Evolutionary conservation across 2,888 invertebrate genomes (phyloP).

Genomic region (Pseudococcus longispinus): DNA sequence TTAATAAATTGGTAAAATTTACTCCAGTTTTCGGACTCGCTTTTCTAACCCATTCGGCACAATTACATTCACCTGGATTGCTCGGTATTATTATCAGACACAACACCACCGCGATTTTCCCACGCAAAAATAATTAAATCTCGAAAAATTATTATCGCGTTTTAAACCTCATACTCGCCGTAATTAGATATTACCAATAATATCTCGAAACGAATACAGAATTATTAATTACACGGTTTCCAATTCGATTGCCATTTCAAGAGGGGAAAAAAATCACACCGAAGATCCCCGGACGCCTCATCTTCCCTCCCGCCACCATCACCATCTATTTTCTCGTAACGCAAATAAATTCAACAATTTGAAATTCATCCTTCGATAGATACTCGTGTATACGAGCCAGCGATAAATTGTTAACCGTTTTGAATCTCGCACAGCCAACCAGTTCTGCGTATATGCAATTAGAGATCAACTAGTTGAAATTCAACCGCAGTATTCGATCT

Average conservation of each 20-base stretch:
- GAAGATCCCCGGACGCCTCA: too few relatives aligned
- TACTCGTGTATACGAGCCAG: background rate
- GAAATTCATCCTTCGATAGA: background rate
- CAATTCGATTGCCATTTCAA: background rate
- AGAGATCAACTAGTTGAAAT: slow-evolving; percentile 30
- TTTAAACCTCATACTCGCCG: background rate
- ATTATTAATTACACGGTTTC: background rate
- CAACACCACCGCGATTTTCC: background rate
- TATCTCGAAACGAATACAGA: background rate
- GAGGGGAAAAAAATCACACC: background rate
- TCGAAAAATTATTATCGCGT: too few relatives aligned
- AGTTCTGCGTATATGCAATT: slow-evolving; percentile 10
- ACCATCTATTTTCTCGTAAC: background rate
- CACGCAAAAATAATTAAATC: background rate
- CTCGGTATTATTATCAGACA: background rate
- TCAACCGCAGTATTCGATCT: slow-evolving; percentile 12
- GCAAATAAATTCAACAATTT: background rate
- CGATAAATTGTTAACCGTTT: background rate
- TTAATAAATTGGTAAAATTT: slow-evolving; percentile 20
- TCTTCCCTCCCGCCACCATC: too few relatives aligned
- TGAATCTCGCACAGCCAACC: background rate
- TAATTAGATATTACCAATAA: background rate
- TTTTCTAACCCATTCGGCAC: background rate
- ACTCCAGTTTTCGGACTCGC: background rate
- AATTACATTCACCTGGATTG: background rate